These are phyloP conservation scores for Ephialtes manifestator DNA, from an alignment of 2,888 invertebrate genomes.

Conservation along the genomic window DNA sequence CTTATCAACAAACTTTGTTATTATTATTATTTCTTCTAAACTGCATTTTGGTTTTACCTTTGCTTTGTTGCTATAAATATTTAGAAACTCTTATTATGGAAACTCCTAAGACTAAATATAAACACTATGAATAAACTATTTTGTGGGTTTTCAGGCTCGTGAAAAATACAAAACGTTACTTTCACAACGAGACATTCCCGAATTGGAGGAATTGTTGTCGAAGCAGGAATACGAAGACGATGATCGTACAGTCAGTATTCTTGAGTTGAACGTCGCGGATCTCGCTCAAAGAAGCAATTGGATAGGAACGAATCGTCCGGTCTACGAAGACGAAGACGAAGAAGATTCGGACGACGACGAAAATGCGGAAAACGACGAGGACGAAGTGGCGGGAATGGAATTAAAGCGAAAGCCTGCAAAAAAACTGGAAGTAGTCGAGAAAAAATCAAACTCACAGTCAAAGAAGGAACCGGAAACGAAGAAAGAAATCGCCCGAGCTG, in stretches of 20 bases:
- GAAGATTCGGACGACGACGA: conserved; percentile 74
- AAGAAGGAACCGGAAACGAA: conserved; percentile 86
- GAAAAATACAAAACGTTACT: conserved; percentile 92
- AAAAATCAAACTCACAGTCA: conserved; percentile 71
- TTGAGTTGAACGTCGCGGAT: conserved; percentile 91
- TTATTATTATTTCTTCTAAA: too few species aligned
- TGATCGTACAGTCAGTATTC: conserved; percentile 92
- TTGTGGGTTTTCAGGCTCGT: conserved; percentile 85
- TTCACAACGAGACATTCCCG: conserved; percentile 91
- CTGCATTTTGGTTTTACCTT: too few species aligned
- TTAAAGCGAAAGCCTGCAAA: conserved; percentile 77
- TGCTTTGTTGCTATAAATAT: too few species aligned
- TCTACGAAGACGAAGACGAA: conserved; percentile 75
- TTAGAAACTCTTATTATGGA: background rate
- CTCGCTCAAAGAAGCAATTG: conserved; percentile 91
- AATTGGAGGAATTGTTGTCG: conserved; percentile 89
- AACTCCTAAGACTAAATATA: background rate
- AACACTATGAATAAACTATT: background rate
- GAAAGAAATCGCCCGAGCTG: conserved; percentile 90
- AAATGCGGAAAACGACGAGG: conserved; percentile 82
- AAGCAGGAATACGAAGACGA: conserved; percentile 92
- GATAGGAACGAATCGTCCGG: conserved; percentile 90
- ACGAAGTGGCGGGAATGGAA: conserved; percentile 87
- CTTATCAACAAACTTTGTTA: too few species aligned
- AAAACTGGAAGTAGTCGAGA: conserved; percentile 22